Percentiles rank a stretch among this genome's conserved stretches.
Conservation (phyloP, 2,797 vertebrate species). For the Enteromius mattozi region DNA sequence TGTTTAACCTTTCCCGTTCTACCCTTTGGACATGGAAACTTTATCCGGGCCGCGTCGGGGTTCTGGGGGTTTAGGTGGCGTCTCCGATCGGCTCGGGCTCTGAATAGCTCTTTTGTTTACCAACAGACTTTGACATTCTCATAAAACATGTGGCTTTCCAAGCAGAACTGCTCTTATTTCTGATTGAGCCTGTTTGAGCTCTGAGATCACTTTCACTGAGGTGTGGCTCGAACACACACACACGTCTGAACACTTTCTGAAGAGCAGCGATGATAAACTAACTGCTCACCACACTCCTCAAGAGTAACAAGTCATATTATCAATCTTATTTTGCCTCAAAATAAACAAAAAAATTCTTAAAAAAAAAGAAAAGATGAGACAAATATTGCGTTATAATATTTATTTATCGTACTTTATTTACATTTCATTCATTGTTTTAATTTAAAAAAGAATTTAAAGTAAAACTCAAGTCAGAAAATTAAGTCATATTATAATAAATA, state of each 20-base stretch:
- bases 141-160: slow-evolving; percentile 65
- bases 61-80: slow-evolving; percentile 60
- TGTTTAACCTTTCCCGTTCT: neutral
- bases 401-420: neutral
- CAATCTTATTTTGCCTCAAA: neutral
- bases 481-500: neutral
- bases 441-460: neutral
- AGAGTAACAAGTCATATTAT: neutral
- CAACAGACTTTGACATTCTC: slow-evolving; percentile 70
- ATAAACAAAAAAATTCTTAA: neutral
- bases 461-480: neutral
- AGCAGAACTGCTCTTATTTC: slow-evolving; percentile 55
- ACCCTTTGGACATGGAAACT: slow-evolving; percentile 23
- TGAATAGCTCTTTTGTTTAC: slow-evolving; percentile 74
- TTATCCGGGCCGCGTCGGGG: neutral
- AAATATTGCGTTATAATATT: neutral
- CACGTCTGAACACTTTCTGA: neutral
- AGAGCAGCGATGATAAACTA: neutral
- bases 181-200: neutral
- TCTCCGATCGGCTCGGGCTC: slow-evolving; percentile 30
- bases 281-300: neutral
- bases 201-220: slow-evolving; percentile 35
- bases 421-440: neutral
- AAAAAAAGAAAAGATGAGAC: neutral
- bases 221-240: neutral